phyloP scores from a whole-genome alignment of 2,888 invertebrate species.

The Ectemnius lituratus region DNA sequence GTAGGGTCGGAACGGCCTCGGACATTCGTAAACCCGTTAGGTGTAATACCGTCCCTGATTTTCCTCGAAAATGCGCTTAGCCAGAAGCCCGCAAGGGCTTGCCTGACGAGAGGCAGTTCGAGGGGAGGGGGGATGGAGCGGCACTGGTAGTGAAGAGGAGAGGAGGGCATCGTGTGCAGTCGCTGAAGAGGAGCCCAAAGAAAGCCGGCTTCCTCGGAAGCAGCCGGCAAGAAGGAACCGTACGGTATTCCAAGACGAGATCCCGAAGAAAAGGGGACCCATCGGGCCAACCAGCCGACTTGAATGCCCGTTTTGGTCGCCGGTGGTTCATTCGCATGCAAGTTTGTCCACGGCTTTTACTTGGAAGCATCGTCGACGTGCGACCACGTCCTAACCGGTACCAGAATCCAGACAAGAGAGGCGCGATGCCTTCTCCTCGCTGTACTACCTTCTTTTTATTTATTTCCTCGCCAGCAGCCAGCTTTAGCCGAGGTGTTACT shows the following conservation, averaged over 20 bases:
- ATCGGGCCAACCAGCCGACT: constrained; percentile 55
- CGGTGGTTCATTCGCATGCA: constrained; percentile 69
- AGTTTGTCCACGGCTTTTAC: constrained; percentile 64
- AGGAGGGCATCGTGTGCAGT: constrained; percentile 47
- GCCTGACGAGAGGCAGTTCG: constrained; percentile 5
- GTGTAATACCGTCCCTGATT: constrained; percentile 33
- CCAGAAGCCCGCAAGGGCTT: constrained; percentile 34
- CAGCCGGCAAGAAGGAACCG: constrained; percentile 60
- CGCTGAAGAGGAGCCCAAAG: constrained; percentile 50
- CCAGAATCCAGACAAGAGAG: constrained; percentile 50
- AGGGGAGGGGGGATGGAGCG: constrained; percentile 6
- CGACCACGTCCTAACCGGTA: constrained; percentile 62
- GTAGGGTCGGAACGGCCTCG: constrained; percentile 11
- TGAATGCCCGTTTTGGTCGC: constrained; percentile 70
- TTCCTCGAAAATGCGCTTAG: constrained; percentile 53
- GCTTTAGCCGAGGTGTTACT: constrained; percentile 41
- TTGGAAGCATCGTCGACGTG: constrained; percentile 62
- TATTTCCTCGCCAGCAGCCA: constrained; percentile 34
- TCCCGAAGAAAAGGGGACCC: constrained; percentile 60
- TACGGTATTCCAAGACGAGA: constrained; percentile 62
- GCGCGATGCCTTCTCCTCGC: constrained; percentile 24
- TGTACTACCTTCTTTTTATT: constrained; percentile 30
- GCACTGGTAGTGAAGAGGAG: constrained; percentile 18
- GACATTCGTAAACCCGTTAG: constrained; percentile 37
- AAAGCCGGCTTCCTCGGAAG: constrained; percentile 62